Conservation (phyloP, 1,140 invertebrate genomes). For the Polyergus mexicanus region DNA sequence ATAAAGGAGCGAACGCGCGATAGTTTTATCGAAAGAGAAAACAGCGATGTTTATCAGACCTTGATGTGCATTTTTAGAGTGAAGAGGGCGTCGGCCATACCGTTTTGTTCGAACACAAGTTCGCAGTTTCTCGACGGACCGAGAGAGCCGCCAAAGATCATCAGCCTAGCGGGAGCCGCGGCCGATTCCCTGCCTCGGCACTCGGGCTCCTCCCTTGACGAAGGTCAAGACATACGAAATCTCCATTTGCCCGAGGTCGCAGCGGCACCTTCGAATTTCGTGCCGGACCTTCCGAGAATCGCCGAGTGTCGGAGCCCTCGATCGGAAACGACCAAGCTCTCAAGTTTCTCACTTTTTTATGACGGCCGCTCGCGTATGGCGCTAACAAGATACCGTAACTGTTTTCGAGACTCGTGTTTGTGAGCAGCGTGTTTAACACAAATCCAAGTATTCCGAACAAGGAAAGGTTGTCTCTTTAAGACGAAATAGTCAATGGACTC, state of each 20-base stretch:
- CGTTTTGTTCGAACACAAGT: slow-evolving; percentile 27
- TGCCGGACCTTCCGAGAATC: slow-evolving; percentile 78
- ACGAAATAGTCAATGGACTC: background rate
- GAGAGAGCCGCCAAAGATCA: slow-evolving; percentile 52
- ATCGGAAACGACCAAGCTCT: slow-evolving; percentile 72
- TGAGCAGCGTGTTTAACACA: slow-evolving; percentile 41
- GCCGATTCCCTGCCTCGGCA: slow-evolving; percentile 35
- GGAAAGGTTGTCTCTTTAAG: background rate
- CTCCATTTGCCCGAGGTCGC: slow-evolving; percentile 77
- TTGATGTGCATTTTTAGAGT: slow-evolving; percentile 18
- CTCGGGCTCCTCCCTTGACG: slow-evolving; percentile 79
- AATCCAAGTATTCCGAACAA: slow-evolving; percentile 32
- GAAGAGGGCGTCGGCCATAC: background rate
- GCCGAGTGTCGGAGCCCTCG: slow-evolving; percentile 63
- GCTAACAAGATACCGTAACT: slow-evolving; percentile 73
- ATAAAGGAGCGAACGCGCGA: background rate
- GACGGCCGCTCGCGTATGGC: slow-evolving; percentile 69
- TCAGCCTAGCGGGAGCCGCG: slow-evolving; percentile 34
- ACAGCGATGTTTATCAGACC: background rate
- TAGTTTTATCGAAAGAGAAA: background rate
- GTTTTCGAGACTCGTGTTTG: slow-evolving; percentile 50
- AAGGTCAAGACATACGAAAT: slow-evolving; percentile 82
- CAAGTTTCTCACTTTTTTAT: slow-evolving; percentile 75
- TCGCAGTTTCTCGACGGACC: slow-evolving; percentile 21
- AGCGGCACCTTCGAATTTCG: slow-evolving; percentile 74